Conservation (phyloP, 2,113 vertebrate genomes). For the Bucco capensis region DNA sequence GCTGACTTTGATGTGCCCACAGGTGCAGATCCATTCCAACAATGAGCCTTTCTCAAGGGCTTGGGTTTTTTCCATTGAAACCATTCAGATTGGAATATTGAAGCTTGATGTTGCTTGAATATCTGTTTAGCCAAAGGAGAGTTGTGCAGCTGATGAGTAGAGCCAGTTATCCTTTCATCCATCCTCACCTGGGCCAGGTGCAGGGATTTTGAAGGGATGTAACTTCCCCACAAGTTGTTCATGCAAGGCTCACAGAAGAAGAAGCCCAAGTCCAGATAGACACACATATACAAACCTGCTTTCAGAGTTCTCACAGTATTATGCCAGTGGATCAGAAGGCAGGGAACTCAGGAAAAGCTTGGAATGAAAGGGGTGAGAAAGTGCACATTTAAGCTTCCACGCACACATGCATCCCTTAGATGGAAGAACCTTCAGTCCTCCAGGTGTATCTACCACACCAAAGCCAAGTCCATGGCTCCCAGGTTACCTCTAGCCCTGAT, state of each 20-base stretch:
- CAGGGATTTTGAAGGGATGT: neutral
- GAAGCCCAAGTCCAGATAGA: neutral
- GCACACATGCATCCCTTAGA: neutral
- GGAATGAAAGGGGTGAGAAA: neutral
- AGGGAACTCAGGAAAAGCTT: neutral
- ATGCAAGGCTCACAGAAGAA: neutral
- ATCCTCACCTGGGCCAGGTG: neutral
- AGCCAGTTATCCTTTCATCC: neutral
- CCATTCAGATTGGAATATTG: neutral
- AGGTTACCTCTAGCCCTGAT: too few species aligned
- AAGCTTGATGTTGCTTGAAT: neutral
- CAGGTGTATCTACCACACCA: neutral
- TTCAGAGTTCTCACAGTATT: too few species aligned
- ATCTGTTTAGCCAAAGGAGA: neutral
- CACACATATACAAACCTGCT: neutral
- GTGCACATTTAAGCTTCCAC: neutral
- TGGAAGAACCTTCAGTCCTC: neutral
- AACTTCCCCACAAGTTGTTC: neutral
- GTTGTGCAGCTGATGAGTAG: neutral
- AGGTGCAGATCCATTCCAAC: conserved; percentile 38
- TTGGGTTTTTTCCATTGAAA: neutral
- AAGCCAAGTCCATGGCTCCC: neutral
- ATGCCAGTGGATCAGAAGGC: neutral
- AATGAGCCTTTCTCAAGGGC: neutral
- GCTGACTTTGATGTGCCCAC: conserved; percentile 52